These are phyloP conservation scores for Eciton burchellii DNA, from an alignment of 1,140 invertebrate genomes.

Conservation along the genomic window DNA sequence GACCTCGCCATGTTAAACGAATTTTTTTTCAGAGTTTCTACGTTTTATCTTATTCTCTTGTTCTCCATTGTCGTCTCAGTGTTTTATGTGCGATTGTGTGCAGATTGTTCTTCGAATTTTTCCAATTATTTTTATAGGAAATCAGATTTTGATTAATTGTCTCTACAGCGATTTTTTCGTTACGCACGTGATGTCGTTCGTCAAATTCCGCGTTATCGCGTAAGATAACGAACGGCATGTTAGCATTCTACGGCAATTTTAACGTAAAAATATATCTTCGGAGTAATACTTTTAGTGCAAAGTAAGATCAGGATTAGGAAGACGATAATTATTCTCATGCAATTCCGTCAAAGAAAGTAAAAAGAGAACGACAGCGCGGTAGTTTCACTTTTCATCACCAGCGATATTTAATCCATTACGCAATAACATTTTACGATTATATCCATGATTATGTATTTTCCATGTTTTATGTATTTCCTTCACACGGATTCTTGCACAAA, in stretches of 20 bases:
- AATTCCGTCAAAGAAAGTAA: slow-evolving; percentile 14
- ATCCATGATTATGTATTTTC: background rate
- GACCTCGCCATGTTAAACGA: no score
- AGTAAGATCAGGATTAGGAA: slow-evolving; percentile 18
- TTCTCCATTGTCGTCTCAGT: no score
- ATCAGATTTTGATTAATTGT: slow-evolving; percentile 38
- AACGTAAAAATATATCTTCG: slow-evolving; percentile 20
- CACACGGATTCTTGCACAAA: no score
- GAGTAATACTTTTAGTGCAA: slow-evolving; percentile 13
- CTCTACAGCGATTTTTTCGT: slow-evolving; percentile 17
- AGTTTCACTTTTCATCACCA: background rate
- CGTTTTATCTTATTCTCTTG: no score
- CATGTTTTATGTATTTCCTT: background rate
- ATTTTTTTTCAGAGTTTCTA: no score
- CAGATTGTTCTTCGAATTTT: no score
- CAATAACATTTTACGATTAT: slow-evolving; percentile 27
- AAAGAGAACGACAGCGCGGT: background rate
- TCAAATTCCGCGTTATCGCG: slow-evolving; percentile 17
- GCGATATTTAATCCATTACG: slow-evolving; percentile 16
- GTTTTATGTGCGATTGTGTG: no score
- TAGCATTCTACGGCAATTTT: slow-evolving; percentile 39
- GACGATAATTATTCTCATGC: background rate
- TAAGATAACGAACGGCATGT: slow-evolving; percentile 43
- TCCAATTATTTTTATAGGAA: background rate
- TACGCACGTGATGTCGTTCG: slow-evolving; percentile 11